These are phyloP conservation scores for Epirrhoe tristata DNA, from an alignment of 2,888 invertebrate genomes.

Conservation along the genomic window DNA sequence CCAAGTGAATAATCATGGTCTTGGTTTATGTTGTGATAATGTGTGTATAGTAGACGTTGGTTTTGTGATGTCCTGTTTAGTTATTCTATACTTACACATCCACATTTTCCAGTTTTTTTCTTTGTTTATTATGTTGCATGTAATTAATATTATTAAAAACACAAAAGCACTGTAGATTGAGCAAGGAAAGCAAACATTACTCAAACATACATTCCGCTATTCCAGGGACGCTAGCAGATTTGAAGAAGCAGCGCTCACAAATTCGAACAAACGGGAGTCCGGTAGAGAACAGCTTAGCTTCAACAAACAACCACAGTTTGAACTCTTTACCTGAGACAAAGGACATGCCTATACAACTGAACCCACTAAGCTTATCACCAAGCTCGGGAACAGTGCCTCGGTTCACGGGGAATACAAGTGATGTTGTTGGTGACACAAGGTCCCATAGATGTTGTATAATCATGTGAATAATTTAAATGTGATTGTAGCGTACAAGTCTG, in stretches of 20 bases:
- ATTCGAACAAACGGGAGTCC: conserved; percentile 89
- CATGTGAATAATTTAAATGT: conserved; percentile 79
- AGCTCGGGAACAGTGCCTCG: conserved; percentile 80
- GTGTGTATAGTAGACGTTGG: conserved; percentile 12
- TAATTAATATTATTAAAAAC: neutral
- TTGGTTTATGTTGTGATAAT: conserved; percentile 25
- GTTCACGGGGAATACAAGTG: conserved; percentile 91
- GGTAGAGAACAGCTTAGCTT: conserved; percentile 74
- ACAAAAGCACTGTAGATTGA: conserved; percentile 46
- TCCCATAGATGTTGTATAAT: conserved; percentile 90
- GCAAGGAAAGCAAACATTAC: conserved; percentile 23
- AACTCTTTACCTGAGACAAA: conserved; percentile 77
- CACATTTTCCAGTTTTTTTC: conserved; percentile 6
- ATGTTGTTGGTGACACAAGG: conserved; percentile 90
- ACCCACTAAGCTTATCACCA: conserved; percentile 76
- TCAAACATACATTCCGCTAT: conserved; percentile 47
- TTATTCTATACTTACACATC: conserved; percentile 22
- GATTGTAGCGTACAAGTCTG: conserved; percentile 64
- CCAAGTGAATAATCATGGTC: conserved; percentile 5
- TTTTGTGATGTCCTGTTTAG: too few species aligned
- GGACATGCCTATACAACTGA: conserved; percentile 77
- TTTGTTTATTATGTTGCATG: conserved; percentile 26
- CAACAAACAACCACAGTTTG: conserved; percentile 76
- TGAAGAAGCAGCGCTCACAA: conserved; percentile 96
- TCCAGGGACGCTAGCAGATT: conserved; percentile 93